Conservation (phyloP, 2,113 vertebrate species). For the Microcebus lehilahytsara region DNA sequence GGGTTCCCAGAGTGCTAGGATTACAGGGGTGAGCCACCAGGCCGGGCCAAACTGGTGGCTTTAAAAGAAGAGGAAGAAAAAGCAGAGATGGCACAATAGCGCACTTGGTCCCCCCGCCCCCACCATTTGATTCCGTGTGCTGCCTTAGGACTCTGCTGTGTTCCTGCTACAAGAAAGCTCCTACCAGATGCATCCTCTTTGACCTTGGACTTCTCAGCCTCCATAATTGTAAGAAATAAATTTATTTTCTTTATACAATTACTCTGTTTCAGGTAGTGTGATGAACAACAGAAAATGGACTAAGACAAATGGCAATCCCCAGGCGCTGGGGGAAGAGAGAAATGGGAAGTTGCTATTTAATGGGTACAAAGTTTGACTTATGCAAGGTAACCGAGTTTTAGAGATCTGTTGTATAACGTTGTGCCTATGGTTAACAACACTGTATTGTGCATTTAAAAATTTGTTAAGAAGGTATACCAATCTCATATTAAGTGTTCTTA, state of each 20-base stretch:
- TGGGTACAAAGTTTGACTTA: neutral
- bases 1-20: too few relatives aligned
- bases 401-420: neutral
- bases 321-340: neutral
- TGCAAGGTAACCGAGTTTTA: neutral
- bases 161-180: neutral
- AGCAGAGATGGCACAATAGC: neutral
- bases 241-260: neutral
- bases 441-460: neutral
- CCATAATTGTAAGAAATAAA: neutral
- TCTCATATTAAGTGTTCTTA: neutral
- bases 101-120: too few relatives aligned
- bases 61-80: neutral
- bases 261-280: neutral
- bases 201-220: neutral
- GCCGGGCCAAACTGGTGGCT: neutral
- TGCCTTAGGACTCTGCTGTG: neutral
- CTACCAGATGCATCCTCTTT: neutral
- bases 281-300: neutral
- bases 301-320: neutral
- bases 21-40: too few relatives aligned
- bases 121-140: neutral
- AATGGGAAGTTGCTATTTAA: neutral
- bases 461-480: neutral
- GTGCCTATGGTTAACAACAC: neutral